These are phyloP conservation scores for Pogonophryne albipinna DNA, from an alignment of 2,797 vertebrate genomes.

Conservation along the genomic window DNA sequence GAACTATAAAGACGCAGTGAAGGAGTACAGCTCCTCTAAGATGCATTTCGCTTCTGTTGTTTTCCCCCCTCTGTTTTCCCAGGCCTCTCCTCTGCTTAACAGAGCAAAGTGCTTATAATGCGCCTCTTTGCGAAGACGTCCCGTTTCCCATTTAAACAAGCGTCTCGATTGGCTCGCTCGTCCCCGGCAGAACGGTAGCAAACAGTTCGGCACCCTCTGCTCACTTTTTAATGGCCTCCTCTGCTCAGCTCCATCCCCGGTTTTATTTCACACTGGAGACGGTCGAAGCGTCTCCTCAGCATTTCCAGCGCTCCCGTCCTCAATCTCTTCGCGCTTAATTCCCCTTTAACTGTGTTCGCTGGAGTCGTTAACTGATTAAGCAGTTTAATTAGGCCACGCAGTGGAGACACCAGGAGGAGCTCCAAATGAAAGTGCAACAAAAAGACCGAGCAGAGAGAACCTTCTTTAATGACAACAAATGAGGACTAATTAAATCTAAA, in stretches of 20 bases:
- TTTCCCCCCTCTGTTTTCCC: conserved; percentile 57
- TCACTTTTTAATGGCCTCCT: conserved; percentile 81
- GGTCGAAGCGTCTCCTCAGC: conserved; percentile 83
- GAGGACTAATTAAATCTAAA: conserved; percentile 9
- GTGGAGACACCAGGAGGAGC: conserved; percentile 64
- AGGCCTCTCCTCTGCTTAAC: conserved; percentile 68
- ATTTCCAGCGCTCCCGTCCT: conserved; percentile 77
- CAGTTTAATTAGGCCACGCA: conserved; percentile 86
- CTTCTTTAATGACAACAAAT: conserved; percentile 23
- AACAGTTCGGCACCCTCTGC: conserved; percentile 73
- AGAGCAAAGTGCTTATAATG: conserved; percentile 79
- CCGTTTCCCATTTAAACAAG: conserved; percentile 73
- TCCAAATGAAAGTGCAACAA: conserved; percentile 56
- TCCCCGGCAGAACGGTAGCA: conserved; percentile 63
- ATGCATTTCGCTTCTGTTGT: conserved; percentile 59
- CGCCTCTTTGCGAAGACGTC: conserved; percentile 70
- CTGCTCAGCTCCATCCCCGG: conserved; percentile 59
- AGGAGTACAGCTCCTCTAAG: conserved; percentile 55
- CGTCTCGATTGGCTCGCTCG: conserved; percentile 70
- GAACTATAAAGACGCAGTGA: conserved; percentile 61
- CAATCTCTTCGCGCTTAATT: conserved; percentile 86
- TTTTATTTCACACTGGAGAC: conserved; percentile 87
- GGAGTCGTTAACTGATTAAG: conserved; percentile 88
- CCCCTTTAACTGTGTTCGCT: conserved; percentile 85
- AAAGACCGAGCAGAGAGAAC: conserved; percentile 44